Evolutionary conservation across 2,888 invertebrate genomes (phyloP), one percentile per base, ranked within the genome.

Genomic region (Pterostichus madidus): DNA sequence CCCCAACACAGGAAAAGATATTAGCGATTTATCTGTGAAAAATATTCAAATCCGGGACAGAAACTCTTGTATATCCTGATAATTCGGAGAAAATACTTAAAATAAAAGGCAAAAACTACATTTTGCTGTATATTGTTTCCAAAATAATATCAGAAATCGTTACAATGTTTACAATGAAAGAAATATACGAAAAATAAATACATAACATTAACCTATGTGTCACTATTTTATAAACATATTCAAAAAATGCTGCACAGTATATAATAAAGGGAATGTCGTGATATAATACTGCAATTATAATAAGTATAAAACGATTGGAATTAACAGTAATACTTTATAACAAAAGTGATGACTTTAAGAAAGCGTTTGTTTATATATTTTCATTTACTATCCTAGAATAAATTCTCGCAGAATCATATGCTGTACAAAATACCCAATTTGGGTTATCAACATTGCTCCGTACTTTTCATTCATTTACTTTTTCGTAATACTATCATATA

Each of bases 391-490:
- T 77, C 64, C 82, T 83, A 83, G 68, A 83, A 83, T 83, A 83
- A 83, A 83, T 83, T 83, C 82, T 83, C 61, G 82, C 82, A 83
- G 82, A 83, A 83, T 83, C 77, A 77, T 83, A 77, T 83, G 77
- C 82, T 83, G 82, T 83, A 83, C 82, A 83, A 83, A 83, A 77
- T 59, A 77, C 82, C 82, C 82, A 83, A 83, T 83, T 83, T 83
- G 82, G 82, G 82, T 77, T 64, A 83, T 77, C 82, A 83, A 83
- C 82, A 46, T 73, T 73, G 81, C 81, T 73, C 81, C 81, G 75
- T 75, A 81, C 81, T 80, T 80, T 61, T 73, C 81, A 81, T 78
- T 78, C 61, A 77, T 77, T 61, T 77, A 64, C 75, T 32, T 83
- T 77, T 76, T 83, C 76, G 35, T 75, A 75, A 83, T 83, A 83